phyloP scores from a whole-genome alignment of 2,888 invertebrate genomes.

The Choreutis nemorana region DNA sequence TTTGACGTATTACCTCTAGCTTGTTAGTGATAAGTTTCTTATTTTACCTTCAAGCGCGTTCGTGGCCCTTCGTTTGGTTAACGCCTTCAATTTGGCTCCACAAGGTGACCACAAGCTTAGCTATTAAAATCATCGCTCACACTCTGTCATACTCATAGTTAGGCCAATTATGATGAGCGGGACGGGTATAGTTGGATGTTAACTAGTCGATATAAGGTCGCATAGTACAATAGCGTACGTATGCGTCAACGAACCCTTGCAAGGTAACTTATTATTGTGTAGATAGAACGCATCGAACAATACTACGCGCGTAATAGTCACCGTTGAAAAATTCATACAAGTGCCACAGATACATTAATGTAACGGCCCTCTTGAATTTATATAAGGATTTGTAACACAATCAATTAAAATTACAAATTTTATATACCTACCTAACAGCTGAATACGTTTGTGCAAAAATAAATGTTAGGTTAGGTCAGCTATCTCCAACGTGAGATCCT shows the following conservation, averaged over 20 bases:
- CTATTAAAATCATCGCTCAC: conserved; percentile 35
- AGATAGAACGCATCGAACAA: conserved; percentile 16
- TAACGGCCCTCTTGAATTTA: too few species aligned
- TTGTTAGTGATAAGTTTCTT: too few species aligned
- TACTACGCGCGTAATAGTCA: conserved; percentile 22
- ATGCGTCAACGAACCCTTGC: conserved; percentile 63
- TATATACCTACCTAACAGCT: too few species aligned
- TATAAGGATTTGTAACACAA: too few species aligned
- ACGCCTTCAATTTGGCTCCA: conserved; percentile 51
- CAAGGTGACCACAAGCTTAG: conserved; percentile 44
- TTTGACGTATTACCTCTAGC: too few species aligned
- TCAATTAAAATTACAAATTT: too few species aligned
- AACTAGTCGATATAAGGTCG: conserved; percentile 56
- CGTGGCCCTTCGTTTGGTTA: conserved; percentile 63
- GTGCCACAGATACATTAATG: conserved; percentile 27
- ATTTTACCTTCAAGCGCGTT: conserved; percentile 52
- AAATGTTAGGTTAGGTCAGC: too few species aligned
- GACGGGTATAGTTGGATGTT: conserved; percentile 42
- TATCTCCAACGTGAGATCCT: too few species aligned
- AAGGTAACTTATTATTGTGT: conserved; percentile 60
- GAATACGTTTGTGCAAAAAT: too few species aligned
- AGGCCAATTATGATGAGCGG: conserved; percentile 32
- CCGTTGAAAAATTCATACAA: conserved; percentile 14
- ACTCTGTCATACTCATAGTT: conserved; percentile 24
- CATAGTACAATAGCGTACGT: conserved; percentile 55